Conservation (phyloP, 2,113 vertebrate genomes). For the Ailuropoda melanoleuca region DNA sequence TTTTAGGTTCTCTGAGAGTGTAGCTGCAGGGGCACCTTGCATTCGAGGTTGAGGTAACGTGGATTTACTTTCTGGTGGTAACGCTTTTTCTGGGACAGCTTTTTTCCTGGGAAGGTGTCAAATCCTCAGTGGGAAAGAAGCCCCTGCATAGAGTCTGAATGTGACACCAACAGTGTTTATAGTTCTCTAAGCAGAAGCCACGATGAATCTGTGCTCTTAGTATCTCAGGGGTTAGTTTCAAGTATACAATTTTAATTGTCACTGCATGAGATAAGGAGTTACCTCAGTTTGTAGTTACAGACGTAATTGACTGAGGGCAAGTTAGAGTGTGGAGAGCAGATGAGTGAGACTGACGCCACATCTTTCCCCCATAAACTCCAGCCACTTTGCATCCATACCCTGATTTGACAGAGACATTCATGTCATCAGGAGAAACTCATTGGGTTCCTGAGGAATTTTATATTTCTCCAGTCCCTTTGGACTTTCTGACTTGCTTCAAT, state of each 20-base stretch:
- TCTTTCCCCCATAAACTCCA: not conserved
- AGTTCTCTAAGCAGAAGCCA: constrained; percentile 30
- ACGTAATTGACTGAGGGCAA: not conserved
- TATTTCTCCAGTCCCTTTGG: not conserved
- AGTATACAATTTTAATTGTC: constrained; percentile 53
- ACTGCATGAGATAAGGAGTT: constrained; percentile 60
- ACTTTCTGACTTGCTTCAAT: not conserved
- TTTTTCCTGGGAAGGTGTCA: not conserved
- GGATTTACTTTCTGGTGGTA: not conserved
- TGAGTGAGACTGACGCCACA: not conserved
- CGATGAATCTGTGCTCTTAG: constrained; percentile 48
- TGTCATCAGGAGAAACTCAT: not conserved
- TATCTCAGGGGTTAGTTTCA: constrained; percentile 40
- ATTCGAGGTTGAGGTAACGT: not conserved
- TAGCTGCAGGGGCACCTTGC: not conserved
- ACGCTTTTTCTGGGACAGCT: not conserved
- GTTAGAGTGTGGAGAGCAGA: not conserved
- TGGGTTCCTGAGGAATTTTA: not conserved
- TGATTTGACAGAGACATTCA: not conserved
- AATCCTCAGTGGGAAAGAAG: not conserved
- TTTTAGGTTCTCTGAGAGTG: not conserved
- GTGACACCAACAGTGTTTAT: not conserved
- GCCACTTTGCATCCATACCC: not conserved
- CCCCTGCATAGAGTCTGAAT: not conserved
- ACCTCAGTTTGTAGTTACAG: constrained; percentile 60